A percentile compares a stretch with the other conserved stretches of the same genome.
phyloP scores from a whole-genome alignment of 2,888 invertebrate species.

The Melieria omissa region DNA sequence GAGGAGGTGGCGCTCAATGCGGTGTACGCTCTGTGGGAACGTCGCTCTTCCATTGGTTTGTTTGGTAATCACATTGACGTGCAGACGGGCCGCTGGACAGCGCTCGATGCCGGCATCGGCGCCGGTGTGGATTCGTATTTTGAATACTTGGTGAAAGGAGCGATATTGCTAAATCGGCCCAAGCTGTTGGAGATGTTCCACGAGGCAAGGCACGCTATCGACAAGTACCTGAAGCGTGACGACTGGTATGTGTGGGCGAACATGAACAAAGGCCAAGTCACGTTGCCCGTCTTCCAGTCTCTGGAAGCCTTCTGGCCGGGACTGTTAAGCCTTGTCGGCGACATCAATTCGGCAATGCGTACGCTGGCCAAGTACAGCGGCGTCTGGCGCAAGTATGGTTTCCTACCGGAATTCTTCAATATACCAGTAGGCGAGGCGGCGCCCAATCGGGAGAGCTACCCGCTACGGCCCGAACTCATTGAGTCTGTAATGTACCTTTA shows the following conservation, averaged over 20 bases:
- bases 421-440: conserved; percentile 89
- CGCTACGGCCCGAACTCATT: conserved; percentile 93
- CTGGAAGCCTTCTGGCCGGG: conserved; percentile 99
- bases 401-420: conserved; percentile 98
- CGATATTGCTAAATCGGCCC: conserved; percentile 88
- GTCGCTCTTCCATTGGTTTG: conserved; percentile 86
- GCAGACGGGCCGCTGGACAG: conserved; percentile 95
- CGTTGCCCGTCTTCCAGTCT: conserved; percentile 97
- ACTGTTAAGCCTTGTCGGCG: conserved; percentile 86
- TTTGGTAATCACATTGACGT: conserved; percentile 98
- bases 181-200: conserved; percentile 92
- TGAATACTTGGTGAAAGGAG: conserved; percentile 97
- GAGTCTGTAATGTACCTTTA: conserved; percentile 98
- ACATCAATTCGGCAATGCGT: conserved; percentile 89
- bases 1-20: conserved; percentile 96
- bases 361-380: conserved; percentile 96
- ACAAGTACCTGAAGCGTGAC: conserved; percentile 88
- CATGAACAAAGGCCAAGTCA: conserved; percentile 95
- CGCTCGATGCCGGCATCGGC: conserved; percentile 96
- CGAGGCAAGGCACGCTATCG: conserved; percentile 80
- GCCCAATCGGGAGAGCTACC: conserved; percentile 86
- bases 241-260: conserved; percentile 99
- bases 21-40: conserved; percentile 85
- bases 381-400: conserved; percentile 97
- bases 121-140: conserved; percentile 97